These are phyloP conservation scores for Catalaphyllia jardinei DNA, from an alignment of 64 coral and sea anemone species.

Conservation along the genomic window DNA sequence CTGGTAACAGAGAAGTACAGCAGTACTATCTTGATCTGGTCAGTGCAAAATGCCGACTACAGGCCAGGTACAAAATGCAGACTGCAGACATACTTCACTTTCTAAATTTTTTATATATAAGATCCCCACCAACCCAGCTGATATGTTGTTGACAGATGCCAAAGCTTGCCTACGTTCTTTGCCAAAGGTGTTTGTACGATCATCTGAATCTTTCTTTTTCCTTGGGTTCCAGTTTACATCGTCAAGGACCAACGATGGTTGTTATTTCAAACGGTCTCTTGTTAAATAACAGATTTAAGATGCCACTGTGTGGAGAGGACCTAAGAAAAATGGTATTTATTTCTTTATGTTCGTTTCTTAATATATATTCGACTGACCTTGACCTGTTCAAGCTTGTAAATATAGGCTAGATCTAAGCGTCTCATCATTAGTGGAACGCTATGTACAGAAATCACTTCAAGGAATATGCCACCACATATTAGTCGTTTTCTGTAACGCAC, in stretches of 20 bases:
- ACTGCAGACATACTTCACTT: too few species aligned
- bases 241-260: conserved; percentile 82
- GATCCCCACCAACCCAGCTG: too few species aligned
- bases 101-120: too few species aligned
- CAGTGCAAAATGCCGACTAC: too few species aligned
- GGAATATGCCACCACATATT: too few species aligned
- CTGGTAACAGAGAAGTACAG: too few species aligned
- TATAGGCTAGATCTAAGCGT: not conserved
- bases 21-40: too few species aligned
- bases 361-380: not conserved
- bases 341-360: not conserved
- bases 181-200: not conserved
- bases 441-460: too few species aligned
- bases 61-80: too few species aligned
- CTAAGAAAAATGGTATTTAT: too few species aligned
- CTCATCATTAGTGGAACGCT: too few species aligned
- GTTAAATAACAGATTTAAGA: conserved; percentile 76
- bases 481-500: too few species aligned
- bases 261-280: conserved; percentile 99
- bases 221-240: conserved; percentile 98
- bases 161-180: not conserved
- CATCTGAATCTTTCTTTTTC: conserved; percentile 8
- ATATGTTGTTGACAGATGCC: not conserved
- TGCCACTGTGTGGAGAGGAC: conserved; percentile 93
- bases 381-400: not conserved